Percentiles rank a stretch among this genome's conserved stretches.
Evolutionary conservation across 1,140 invertebrate species (phyloP).

Genomic region (Notospermus geniculatus): DNA sequence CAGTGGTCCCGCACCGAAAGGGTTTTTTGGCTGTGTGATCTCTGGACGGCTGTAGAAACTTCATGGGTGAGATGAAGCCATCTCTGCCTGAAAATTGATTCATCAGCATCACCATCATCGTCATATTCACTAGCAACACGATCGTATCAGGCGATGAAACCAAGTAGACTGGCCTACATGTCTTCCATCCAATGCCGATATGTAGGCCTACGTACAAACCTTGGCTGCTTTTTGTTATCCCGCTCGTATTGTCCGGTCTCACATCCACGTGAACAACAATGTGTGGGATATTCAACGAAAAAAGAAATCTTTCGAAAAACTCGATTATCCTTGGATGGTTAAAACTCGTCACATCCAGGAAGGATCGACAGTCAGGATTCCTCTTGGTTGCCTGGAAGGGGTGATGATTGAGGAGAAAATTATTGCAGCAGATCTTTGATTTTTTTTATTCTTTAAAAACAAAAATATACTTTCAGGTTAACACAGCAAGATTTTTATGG

Average conservation of each 20-base stretch:
- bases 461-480: too few species aligned
- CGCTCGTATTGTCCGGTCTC: conserved; percentile 40
- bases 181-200: too few species aligned
- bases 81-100: too few species aligned
- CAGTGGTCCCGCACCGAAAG: conserved; percentile 36
- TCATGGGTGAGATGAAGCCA: too few species aligned
- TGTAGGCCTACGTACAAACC: too few species aligned
- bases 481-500: too few species aligned
- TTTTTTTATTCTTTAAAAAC: too few species aligned
- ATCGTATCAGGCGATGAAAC: too few species aligned
- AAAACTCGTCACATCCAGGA: conserved; percentile 60
- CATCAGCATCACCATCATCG: too few species aligned
- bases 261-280: conserved; percentile 36
- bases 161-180: too few species aligned
- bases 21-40: conserved; percentile 1
- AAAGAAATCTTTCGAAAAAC: conserved; percentile 56
- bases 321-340: conserved; percentile 59
- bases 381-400: conserved; percentile 28
- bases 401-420: background rate
- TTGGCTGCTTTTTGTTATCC: conserved; percentile 8
- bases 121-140: too few species aligned
- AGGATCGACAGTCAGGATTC: conserved; percentile 58
- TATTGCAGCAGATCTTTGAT: background rate
- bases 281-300: conserved; percentile 40
- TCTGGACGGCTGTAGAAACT: background rate